A percentile compares a stretch with the other conserved stretches of the same genome.
These are phyloP conservation scores for Tenebrio molitor DNA, from an alignment of 1,140 invertebrate genomes.

Conservation along the genomic window DNA sequence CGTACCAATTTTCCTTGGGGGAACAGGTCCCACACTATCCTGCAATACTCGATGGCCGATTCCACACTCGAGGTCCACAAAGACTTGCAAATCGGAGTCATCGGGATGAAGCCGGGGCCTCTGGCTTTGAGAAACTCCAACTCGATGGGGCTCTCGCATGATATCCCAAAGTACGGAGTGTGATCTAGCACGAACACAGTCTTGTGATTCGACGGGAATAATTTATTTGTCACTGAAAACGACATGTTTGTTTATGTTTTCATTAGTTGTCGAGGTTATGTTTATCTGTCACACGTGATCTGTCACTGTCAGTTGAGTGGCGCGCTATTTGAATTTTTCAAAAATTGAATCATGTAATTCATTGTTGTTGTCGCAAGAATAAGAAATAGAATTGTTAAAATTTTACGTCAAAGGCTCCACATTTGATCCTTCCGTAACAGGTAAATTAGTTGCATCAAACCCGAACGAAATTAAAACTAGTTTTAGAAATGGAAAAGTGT, in stretches of 20 bases:
- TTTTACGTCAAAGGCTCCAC: no score
- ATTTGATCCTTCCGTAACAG: no score
- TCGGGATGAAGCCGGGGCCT: conserved; percentile 77
- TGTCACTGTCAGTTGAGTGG: no score
- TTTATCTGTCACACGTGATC: no score
- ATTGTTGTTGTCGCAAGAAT: no score
- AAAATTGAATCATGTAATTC: no score
- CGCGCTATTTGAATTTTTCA: no score
- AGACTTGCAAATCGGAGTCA: conserved; percentile 88
- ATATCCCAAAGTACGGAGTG: conserved; percentile 88
- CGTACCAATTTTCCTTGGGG: conserved; percentile 87
- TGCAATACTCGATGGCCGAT: conserved; percentile 93
- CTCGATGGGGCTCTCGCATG: conserved; percentile 88
- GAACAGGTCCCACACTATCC: conserved; percentile 97
- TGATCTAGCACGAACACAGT: conserved; percentile 96
- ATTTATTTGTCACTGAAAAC: conserved; percentile 58
- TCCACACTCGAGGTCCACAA: conserved; percentile 96
- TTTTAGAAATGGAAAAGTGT: conserved; percentile 62
- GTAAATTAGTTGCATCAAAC: conserved; percentile 10
- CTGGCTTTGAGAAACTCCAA: conserved; percentile 88
- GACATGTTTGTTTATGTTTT: conserved; percentile 54
- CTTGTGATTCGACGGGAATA: conserved; percentile 87
- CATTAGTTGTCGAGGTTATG: background rate
- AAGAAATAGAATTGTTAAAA: no score
- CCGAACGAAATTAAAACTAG: conserved; percentile 51